phyloP scores from a whole-genome alignment of 2,797 vertebrate genomes.

The Thripadectes ignobilis region DNA sequence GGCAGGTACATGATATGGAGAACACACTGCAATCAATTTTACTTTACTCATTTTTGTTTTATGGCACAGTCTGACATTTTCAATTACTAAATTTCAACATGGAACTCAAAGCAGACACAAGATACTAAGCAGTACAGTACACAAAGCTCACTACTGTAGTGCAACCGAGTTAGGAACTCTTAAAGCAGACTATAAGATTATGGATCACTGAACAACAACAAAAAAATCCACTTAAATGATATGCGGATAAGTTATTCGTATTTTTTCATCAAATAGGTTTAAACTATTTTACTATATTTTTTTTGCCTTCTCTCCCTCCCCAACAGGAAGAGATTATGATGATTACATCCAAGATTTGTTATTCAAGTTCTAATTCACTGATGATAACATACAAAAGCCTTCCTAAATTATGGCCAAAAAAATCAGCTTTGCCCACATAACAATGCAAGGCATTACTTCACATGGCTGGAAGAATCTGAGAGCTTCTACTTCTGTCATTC shows the following conservation, averaged over 20 bases:
- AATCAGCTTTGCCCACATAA: slow-evolving; percentile 27
- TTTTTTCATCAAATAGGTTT: background rate
- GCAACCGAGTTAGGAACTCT: background rate
- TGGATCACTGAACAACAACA: background rate
- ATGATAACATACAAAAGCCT: slow-evolving; percentile 13
- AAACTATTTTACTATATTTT: background rate
- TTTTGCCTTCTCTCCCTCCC: background rate
- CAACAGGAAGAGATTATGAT: background rate
- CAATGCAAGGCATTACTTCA: slow-evolving; percentile 38
- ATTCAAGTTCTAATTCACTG: slow-evolving; percentile 1
- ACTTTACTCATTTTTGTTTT: background rate
- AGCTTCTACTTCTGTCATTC: background rate
- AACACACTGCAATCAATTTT: background rate
- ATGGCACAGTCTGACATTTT: background rate
- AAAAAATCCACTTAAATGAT: background rate
- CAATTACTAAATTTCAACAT: background rate
- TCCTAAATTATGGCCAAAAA: slow-evolving; percentile 33
- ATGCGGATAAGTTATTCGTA: background rate
- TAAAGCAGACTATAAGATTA: background rate
- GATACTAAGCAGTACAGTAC: background rate
- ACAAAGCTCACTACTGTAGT: background rate
- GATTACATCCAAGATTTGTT: slow-evolving; percentile 3
- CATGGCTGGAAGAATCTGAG: background rate
- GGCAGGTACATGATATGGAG: background rate
- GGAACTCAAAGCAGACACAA: background rate